Base-by-base conservation (phyloP, 2,888 invertebrate genomes). In the Phymatocera aterrima region DNA sequence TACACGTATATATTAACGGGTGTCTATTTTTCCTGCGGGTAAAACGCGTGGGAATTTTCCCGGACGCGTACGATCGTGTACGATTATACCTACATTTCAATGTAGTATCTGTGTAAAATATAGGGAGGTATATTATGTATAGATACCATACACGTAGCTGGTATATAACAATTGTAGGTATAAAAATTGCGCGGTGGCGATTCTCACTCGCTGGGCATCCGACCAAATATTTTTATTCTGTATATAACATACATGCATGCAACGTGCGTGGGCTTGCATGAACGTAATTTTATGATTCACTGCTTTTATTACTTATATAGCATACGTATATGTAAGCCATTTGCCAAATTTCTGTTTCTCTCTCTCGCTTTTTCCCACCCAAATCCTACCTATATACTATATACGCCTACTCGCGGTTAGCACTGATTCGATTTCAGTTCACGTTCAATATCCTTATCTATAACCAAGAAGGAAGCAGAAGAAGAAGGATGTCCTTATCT, bases 241-340 rank as follows among this genome's bases (percentile, higher is more conserved):
- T n/a, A 64, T 34, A 8, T 34, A 37, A 18, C 37, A 2, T 37
- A 37, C 31, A 51, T 15, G 5, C 15, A n/a, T n/a, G 5, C 10
- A 51, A 51, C 18, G 18, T 6, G 5, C n/a, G n/a, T 51, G 6
- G 10, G 15, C n/a, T n/a, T n/a, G n/a, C 15, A 12, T 46, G 12
- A 15, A 40, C 21, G 18, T 15, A 64, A 61, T 64, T 64, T 37
- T 64, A 37, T 64, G 18, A 64, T 40, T 64, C 37, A 1, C 64
- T 37, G 18, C 37, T 40, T 64, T 64, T 64, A 64, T 64, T 64
- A 34, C 64, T 64, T 21, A 1, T 40, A 40, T n/a, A n/a, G n/a
- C n/a, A n/a, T n/a, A n/a, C n/a, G n/a, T n/a, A n/a, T n/a, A n/a
- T n/a, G n/a, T n/a, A n/a, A n/a, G n/a, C 64, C 34, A 40, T 64